A percentile compares a stretch with the other conserved stretches of the same genome.
Conservation (phyloP, 2,888 invertebrate genomes). For the Tenthredo scrophulariae region DNA sequence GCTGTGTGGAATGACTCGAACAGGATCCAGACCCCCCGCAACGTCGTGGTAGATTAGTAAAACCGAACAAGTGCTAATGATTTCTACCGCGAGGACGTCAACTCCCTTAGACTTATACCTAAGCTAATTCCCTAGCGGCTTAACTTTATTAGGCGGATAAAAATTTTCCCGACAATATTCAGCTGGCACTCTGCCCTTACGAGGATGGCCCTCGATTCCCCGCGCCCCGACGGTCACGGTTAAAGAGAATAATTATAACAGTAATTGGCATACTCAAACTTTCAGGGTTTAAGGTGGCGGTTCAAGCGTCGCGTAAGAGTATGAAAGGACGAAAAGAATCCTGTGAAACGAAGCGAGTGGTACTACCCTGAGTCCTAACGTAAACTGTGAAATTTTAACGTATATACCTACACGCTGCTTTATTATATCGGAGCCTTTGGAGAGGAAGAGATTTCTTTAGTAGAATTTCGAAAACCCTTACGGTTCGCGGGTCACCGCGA, state of each 20-base stretch:
- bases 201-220: conserved; percentile 21
- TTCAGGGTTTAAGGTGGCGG: conserved; percentile 13
- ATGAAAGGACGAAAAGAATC: conserved; percentile 26
- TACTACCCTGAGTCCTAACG: background rate
- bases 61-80: conserved; percentile 51
- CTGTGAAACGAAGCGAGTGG: background rate
- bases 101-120: conserved; percentile 33
- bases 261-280: conserved; percentile 38
- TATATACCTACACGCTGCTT: background rate
- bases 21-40: background rate
- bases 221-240: conserved; percentile 22
- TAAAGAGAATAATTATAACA: conserved; percentile 39
- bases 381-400: conserved; percentile 1
- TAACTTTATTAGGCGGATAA: conserved; percentile 45
- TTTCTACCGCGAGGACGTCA: conserved; percentile 30
- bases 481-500: conserved; percentile 46
- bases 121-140: conserved; percentile 38
- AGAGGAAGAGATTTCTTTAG: conserved; percentile 7
- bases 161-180: background rate
- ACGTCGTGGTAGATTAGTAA: conserved; percentile 28
- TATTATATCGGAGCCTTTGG: background rate
- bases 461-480: conserved; percentile 30
- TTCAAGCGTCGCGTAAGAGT: background rate
- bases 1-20: background rate
- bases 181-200: conserved; percentile 2